Conservation (phyloP, 2,113 vertebrate species). For the Corynorhinus townsendii region DNA sequence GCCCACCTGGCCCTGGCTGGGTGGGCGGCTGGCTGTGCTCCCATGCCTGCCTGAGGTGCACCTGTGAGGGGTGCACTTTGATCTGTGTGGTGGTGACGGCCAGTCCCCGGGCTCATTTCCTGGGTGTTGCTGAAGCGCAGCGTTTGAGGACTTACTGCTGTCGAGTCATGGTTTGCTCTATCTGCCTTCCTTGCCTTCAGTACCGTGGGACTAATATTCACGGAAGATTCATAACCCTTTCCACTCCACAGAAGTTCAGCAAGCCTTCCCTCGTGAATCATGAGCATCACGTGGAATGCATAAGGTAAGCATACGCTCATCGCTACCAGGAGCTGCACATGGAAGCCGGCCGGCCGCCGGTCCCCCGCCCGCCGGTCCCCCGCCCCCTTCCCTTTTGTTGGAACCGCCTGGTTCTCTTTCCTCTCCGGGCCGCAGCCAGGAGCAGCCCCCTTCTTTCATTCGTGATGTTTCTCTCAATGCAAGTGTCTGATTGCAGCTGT, state of each 20-base stretch:
- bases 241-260: neutral
- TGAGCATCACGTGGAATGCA: neutral
- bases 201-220: neutral
- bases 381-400: neutral
- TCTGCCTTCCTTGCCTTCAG: neutral
- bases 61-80: neutral
- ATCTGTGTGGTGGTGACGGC: neutral
- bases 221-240: conserved; percentile 2
- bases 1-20: neutral
- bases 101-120: neutral
- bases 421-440: neutral
- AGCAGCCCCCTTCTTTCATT: conserved; percentile 41
- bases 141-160: neutral
- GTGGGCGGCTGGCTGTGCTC: accelerated
- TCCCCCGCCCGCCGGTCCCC: neutral
- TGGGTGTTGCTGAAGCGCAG: neutral
- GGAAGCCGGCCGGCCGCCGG: neutral
- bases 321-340: neutral
- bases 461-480: conserved; percentile 40
- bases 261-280: conserved; percentile 13
- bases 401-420: neutral
- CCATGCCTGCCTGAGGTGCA: accelerated
- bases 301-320: conserved; percentile 45
- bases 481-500: conserved; percentile 48
- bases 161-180: conserved; percentile 1